These are phyloP conservation scores for Dione juno DNA, from an alignment of 2,888 invertebrate genomes.

Conservation along the genomic window DNA sequence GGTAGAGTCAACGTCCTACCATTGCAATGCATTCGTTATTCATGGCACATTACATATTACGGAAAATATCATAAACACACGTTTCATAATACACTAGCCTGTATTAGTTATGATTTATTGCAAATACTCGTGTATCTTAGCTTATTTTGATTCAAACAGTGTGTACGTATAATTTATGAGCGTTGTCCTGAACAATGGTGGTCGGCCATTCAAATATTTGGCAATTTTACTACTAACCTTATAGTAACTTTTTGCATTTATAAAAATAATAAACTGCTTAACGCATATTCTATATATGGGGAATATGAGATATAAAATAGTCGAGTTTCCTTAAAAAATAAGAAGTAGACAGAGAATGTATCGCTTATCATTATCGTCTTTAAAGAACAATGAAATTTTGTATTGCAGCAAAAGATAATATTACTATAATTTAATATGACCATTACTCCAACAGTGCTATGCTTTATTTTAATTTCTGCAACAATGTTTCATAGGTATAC, in stretches of 20 bases:
- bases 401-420: no score
- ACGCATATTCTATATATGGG: not conserved
- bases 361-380: not conserved
- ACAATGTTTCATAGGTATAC: not conserved
- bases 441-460: not conserved
- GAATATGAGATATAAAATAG: no score
- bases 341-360: no score
- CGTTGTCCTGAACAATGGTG: not conserved
- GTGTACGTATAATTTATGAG: not conserved
- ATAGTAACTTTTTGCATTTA: not conserved
- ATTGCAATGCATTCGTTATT: constrained; percentile 13
- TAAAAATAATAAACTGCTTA: not conserved
- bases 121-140: not conserved
- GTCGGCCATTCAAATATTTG: not conserved
- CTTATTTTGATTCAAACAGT: not conserved
- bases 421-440: no score
- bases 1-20: constrained; percentile 16
- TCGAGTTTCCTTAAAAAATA: no score
- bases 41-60: constrained; percentile 21
- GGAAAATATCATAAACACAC: constrained; percentile 22
- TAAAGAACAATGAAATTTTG: not conserved
- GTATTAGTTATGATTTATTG: constrained; percentile 18
- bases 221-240: not conserved
- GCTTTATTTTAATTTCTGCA: not conserved
- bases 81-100: constrained; percentile 19